A percentile compares a stretch with the other conserved stretches of the same genome.
phyloP scores from a whole-genome alignment of 2,113 vertebrate species.

The Ageneiosus marmoratus region DNA sequence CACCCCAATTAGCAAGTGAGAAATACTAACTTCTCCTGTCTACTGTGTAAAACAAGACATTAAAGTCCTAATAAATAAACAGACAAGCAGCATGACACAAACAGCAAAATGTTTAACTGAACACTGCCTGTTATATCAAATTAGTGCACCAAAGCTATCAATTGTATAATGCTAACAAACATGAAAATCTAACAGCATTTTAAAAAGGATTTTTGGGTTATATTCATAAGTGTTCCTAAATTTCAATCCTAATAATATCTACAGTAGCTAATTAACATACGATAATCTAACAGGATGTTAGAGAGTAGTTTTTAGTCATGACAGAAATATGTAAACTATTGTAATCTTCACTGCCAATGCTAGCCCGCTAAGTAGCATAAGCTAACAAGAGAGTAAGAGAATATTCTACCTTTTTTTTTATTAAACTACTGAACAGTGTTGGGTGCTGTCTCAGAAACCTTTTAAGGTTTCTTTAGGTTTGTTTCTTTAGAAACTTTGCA shows the following conservation, averaged over 20 bases:
- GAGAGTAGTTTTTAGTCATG: too few relatives aligned
- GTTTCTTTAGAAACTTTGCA: not conserved
- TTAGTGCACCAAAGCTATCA: not conserved
- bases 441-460: not conserved
- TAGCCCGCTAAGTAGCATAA: not conserved
- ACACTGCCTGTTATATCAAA: not conserved
- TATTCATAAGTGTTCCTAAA: not conserved
- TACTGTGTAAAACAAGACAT: too few relatives aligned
- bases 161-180: not conserved
- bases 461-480: too few relatives aligned
- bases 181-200: not conserved
- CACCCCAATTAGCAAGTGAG: too few relatives aligned
- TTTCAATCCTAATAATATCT: not conserved
- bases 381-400: too few relatives aligned
- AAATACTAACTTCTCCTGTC: too few relatives aligned
- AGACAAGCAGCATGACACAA: not conserved
- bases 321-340: too few relatives aligned
- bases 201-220: not conserved
- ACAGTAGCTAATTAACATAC: too few relatives aligned
- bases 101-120: not conserved
- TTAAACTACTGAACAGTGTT: not conserved
- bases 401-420: not conserved
- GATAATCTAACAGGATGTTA: too few relatives aligned
- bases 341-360: not conserved
- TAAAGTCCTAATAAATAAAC: too few relatives aligned